Base-by-base conservation (phyloP, 2,888 invertebrate genomes). In the Cephus rjabovi region DNA sequence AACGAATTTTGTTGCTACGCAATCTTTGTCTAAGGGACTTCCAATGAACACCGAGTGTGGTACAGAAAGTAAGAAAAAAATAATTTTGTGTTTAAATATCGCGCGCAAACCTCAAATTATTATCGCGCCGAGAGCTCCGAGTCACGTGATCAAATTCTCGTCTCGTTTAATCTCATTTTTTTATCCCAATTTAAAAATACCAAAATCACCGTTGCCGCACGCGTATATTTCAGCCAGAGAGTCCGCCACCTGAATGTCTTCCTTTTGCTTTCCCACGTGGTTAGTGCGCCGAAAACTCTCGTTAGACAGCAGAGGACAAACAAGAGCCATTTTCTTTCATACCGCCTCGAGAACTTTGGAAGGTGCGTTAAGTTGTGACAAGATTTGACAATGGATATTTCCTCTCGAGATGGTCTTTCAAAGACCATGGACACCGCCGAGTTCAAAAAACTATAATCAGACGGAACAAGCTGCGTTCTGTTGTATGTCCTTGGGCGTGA, bases 281-380 rank as follows among this genome's bases (percentile, higher is more conserved):
- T 56, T 56, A 56, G 56, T 56, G 56, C 23, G 31, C 31, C 71
- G 31, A 12, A 71, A 71, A 34, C 15, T 71, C 71, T 71, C 31
- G 23, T 71, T 71, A 71, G 12, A 71, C 12, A 71, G 12, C 33
- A 31, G 4, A 35, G 12, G 3, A 71, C 71, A 33, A 34, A 33
- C 31, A 71, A 31, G 71, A 33, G 12, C 34, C 33, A 31, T 23
- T 33, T 31, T 34, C n/a, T 11, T 4, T 71, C 31, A 83, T 77
- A 81, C 82, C 82, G 81, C 75, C 85, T 84, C 83, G 91, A 91
- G 90, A 91, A 90, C 92, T 91, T 91, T 87, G 92, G 92, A 92
- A 92, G 92, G 92, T 92, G 92, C 92, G 92, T 92, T 92, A 92
- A 92, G 91, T 90, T 89, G 92, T 91, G 91, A 91, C 91, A 91